phyloP scores from a whole-genome alignment of 1,140 invertebrate species.

The Bombus ignitus region DNA sequence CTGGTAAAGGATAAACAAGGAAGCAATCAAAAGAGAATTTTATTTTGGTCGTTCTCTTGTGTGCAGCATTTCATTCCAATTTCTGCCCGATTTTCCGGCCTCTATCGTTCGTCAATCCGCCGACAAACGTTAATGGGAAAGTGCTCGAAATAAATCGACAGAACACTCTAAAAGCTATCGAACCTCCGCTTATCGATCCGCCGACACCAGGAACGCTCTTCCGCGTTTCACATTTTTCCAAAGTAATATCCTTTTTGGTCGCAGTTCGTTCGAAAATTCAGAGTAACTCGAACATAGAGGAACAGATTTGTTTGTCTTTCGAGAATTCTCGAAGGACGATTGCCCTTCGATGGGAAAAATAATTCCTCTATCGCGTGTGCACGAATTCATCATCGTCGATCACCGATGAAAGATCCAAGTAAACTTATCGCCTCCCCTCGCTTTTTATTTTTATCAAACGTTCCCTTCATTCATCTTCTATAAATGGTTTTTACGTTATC shows the following conservation, averaged over 20 bases:
- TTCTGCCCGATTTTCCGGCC: constrained; percentile 28
- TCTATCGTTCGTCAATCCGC: constrained; percentile 33
- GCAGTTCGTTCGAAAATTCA: background rate
- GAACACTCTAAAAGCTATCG: constrained; percentile 42
- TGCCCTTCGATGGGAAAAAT: background rate
- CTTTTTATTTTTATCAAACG: background rate
- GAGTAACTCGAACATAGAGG: background rate
- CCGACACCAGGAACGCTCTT: constrained; percentile 22
- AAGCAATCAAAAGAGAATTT: background rate
- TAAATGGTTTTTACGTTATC: background rate
- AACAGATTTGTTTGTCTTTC: background rate
- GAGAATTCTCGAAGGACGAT: background rate
- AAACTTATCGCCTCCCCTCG: background rate
- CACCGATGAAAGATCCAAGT: background rate
- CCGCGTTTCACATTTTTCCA: constrained; percentile 23
- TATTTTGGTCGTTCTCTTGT: constrained; percentile 36
- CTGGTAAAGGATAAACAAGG: background rate
- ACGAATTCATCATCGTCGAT: background rate
- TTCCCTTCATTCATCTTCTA: background rate
- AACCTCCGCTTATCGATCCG: constrained; percentile 42
- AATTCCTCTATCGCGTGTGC: too few species aligned
- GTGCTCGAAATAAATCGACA: constrained; percentile 52
- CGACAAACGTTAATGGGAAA: constrained; percentile 49
- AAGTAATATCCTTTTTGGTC: constrained; percentile 22
- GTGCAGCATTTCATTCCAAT: constrained; percentile 18